Base-by-base conservation (phyloP, 1,140 invertebrate species). In the Euwallacea similis region DNA sequence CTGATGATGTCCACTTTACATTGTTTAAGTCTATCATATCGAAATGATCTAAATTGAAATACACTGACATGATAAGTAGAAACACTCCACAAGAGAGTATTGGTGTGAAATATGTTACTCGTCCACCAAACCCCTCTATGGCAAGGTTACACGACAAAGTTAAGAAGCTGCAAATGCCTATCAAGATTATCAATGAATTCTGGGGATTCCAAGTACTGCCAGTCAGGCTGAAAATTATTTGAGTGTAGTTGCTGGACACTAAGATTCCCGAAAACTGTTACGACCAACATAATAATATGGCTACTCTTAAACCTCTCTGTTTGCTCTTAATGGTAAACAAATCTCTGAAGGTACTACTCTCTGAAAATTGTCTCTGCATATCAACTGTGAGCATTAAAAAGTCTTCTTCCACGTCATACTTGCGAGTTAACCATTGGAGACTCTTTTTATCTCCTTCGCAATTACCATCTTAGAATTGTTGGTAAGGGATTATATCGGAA, bases 111-210 rank as follows among this genome's bases (percentile, higher is more conserved):
- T 92, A 81, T 7, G 93, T 81, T 15, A 86, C 85, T 77, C 87
- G 87, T 74, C 92, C 84, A 8, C 93, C 91, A 15, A 86, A 83
- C 66, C 85, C 86, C 81, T 94, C 91, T 62, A 92, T 88, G 47
- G 90, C 77, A 46, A 88, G 79, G 0, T 86, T 87, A 0, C 88
- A 86, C 64, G 87, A 76, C 7, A 86, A 82, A 0, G 88, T 88
- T 0, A 88, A 88, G 0, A 87, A 69, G 0, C 93, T 82, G 71
- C 90, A 89, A 6, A 90, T 84, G 0, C 71, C 66, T 21, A 65
- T 73, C 46, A 74, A 75, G 21, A 78, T 75, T 33, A 78, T 78
- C 2, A 73, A 70, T 7, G 75, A 76, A 46, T 47, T 56, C 41
- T 61, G 59, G 6, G 64, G 53, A 11, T 65, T 67, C 42, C 79